These are phyloP conservation scores for Smutsia temminckii DNA, from an alignment of 2,797 vertebrate genomes.

Conservation along the genomic window DNA sequence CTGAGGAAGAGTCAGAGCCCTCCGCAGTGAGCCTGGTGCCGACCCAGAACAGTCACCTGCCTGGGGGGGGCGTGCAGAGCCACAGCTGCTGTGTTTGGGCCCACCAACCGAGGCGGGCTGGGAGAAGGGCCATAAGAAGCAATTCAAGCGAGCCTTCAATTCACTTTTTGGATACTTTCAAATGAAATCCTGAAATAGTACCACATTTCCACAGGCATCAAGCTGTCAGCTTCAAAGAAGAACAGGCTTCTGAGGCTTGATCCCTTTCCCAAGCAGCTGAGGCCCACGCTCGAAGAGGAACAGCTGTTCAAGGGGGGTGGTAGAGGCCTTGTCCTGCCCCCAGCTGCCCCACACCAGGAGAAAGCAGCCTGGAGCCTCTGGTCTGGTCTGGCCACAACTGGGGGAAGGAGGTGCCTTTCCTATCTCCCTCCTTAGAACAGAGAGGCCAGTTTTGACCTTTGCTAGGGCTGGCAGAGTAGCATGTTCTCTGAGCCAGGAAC, in stretches of 20 bases:
- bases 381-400: background rate
- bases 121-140: conserved; percentile 48
- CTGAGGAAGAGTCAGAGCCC: background rate
- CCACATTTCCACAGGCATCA: conserved; percentile 69
- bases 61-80: background rate
- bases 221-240: conserved; percentile 69
- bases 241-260: conserved; percentile 32
- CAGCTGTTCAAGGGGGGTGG: background rate
- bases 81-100: background rate
- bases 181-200: conserved; percentile 73
- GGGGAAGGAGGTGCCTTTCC: background rate
- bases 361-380: background rate
- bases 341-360: background rate
- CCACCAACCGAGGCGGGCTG: background rate
- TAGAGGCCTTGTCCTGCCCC: background rate
- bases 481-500: background rate
- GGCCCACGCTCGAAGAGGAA: background rate
- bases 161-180: conserved; percentile 64
- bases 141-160: background rate
- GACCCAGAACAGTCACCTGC: conserved; percentile 25
- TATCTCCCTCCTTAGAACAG: background rate
- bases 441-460: background rate
- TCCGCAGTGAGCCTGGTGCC: conserved; percentile 5
- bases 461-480: background rate
- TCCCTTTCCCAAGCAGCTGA: conserved; percentile 43